Evolutionary conservation across 2,113 vertebrate genomes (phyloP).

Genomic region (Scatophagus argus): DNA sequence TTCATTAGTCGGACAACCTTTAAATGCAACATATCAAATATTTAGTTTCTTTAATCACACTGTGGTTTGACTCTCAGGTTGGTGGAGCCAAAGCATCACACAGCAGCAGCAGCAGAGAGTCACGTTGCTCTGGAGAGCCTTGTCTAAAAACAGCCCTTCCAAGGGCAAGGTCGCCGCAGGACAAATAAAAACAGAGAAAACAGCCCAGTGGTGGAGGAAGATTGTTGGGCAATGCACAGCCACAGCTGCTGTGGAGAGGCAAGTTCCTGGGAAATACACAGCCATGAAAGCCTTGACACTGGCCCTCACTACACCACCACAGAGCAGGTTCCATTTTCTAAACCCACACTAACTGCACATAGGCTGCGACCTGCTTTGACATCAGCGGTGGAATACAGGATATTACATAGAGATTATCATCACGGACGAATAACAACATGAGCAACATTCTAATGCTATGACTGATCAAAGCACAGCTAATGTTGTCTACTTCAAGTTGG

Average conservation of each 20-base stretch:
- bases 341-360: slow-evolving; percentile 2
- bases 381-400: not conserved
- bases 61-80: not conserved
- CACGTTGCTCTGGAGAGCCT: slow-evolving; percentile 46
- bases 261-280: slow-evolving; percentile 82
- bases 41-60: not conserved
- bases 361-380: not conserved
- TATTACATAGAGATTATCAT: not conserved
- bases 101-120: slow-evolving; percentile 35
- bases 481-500: too few relatives aligned
- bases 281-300: slow-evolving; percentile 72
- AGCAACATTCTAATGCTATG: not conserved
- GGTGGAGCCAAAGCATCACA: slow-evolving; percentile 1
- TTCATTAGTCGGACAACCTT: slow-evolving; percentile 14
- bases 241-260: slow-evolving; percentile 73
- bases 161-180: slow-evolving; percentile 84
- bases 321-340: slow-evolving; percentile 71
- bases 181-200: slow-evolving; percentile 76
- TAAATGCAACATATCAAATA: not conserved
- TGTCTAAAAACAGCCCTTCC: slow-evolving; percentile 70
- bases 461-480: too few relatives aligned
- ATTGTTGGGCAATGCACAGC: slow-evolving; percentile 61
- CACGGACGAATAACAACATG: not conserved
- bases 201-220: slow-evolving; percentile 1
- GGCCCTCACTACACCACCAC: slow-evolving; percentile 67